phyloP scores from a whole-genome alignment of 1,140 invertebrate species.

The Ephestia elutella region DNA sequence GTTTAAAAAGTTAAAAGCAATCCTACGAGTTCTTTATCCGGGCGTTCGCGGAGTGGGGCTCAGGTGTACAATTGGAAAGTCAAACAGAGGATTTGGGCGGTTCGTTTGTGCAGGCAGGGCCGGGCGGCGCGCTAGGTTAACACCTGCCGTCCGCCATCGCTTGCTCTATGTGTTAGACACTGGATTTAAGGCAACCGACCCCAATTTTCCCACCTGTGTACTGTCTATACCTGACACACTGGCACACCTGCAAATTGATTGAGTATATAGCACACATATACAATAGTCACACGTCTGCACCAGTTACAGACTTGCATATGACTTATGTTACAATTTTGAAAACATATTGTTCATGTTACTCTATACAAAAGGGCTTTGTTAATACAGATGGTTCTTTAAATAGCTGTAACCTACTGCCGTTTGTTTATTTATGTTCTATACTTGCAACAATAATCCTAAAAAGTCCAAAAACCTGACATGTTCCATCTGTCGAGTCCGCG shows the following conservation, averaged over 20 bases:
- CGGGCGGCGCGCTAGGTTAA: conserved; percentile 45
- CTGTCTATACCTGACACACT: background rate
- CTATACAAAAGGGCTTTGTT: background rate
- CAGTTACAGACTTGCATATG: background rate
- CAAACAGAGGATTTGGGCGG: conserved; percentile 66
- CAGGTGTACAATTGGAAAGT: conserved; percentile 37
- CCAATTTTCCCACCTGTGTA: conserved; percentile 48
- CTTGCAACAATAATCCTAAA: conserved; percentile 36
- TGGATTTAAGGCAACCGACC: conserved; percentile 37
- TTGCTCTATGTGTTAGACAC: conserved; percentile 40
- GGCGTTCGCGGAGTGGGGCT: conserved; percentile 28
- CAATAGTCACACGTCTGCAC: background rate
- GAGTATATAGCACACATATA: conserved; percentile 20
- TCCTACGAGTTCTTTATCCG: conserved; percentile 32
- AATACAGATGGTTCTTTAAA: background rate
- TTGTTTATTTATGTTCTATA: background rate
- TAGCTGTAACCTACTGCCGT: background rate
- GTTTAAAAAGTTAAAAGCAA: conserved; percentile 24
- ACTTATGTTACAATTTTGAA: no score
- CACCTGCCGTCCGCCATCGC: conserved; percentile 61
- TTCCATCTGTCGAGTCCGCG: conserved; percentile 49
- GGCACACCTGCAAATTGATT: conserved; percentile 36
- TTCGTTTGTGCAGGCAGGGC: conserved; percentile 52
- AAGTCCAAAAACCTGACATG: conserved; percentile 40
- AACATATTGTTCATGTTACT: no score